Evolutionary conservation across 2,797 vertebrate genomes (phyloP), one percentile per base, ranked within the genome.

Genomic region (Peromyscus eremicus): DNA sequence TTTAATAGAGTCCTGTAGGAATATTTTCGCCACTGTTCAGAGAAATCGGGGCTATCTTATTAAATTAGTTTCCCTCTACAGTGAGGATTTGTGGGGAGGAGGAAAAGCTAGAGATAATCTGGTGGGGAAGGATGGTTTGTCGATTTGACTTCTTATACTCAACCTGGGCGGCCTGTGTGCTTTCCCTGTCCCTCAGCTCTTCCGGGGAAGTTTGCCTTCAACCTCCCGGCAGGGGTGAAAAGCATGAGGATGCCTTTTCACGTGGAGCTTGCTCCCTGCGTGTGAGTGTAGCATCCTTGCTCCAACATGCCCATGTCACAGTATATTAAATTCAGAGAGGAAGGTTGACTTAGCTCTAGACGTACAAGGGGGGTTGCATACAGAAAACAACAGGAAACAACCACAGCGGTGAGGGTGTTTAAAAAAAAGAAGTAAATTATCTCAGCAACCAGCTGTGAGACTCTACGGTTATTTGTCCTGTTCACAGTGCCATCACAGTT

Each of bases 1-100:
- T 98, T 98, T 98, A 97, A 97, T 96, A 97, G 95, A 96, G 94
- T 96, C 97, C 97, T 89, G 10, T 62, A 94, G 98, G 94, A 97
- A 97, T 92, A 95, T 97, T 97, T 98, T 97, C 95, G 92, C 91
- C 94, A 86, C 10, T 94, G 96, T 98, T 98, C 93, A 91, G 97
- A 98, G 97, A 96, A 97, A 95, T 95, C 93, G 77, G 96, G 93
- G 91, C 96, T 89, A 96, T 91, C 97, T 97, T 89, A 57, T 96
- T 98, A 97, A 97, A 96, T 97, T 96, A 97, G 97, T 32, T 97
- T 95, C 83, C 92, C 13, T 79, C 84, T 91, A 81, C 94, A 55
- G 73, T 95, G 95, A 82, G 83, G 76, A 92, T 94, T 9, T 92
- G 80, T 92, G 71, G 46, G 40, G 80, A 94, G 91, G 34, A 96